phyloP scores from a whole-genome alignment of 2,113 vertebrate species.

The Perca fluviatilis region DNA sequence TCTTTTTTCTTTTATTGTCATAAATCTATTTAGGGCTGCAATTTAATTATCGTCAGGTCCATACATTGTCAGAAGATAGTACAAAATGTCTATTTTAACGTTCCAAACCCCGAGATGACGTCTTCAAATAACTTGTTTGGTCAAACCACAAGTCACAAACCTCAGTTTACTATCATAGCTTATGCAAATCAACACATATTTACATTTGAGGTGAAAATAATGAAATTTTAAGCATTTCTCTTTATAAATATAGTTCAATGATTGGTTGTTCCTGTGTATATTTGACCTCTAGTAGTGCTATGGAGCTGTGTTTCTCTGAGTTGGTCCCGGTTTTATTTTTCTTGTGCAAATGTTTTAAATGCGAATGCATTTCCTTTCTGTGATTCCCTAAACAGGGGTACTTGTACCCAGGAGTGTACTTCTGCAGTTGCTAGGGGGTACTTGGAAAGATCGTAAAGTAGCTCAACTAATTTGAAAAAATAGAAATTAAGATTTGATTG shows the following conservation, averaged over 20 bases:
- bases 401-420: too few species aligned
- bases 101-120: neutral
- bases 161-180: neutral
- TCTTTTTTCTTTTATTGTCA: neutral
- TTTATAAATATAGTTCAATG: neutral
- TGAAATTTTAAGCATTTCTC: neutral
- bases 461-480: too few species aligned
- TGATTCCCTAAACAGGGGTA: too few species aligned
- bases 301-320: neutral
- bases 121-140: neutral
- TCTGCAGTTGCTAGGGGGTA: too few species aligned
- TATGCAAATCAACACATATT: neutral
- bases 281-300: neutral
- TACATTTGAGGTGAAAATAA: neutral
- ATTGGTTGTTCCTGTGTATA: neutral
- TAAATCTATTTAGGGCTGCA: neutral
- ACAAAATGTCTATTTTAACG: neutral
- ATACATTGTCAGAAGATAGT: neutral
- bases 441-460: too few species aligned
- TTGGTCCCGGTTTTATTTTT: neutral
- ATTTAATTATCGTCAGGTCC: neutral
- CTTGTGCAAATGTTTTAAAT: neutral
- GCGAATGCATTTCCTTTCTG: too few species aligned
- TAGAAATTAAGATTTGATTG: too few species aligned
- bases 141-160: neutral